Evolutionary conservation across 2,888 invertebrate genomes (phyloP).

Genomic region (Aphelenchoides bicaudatus): DNA sequence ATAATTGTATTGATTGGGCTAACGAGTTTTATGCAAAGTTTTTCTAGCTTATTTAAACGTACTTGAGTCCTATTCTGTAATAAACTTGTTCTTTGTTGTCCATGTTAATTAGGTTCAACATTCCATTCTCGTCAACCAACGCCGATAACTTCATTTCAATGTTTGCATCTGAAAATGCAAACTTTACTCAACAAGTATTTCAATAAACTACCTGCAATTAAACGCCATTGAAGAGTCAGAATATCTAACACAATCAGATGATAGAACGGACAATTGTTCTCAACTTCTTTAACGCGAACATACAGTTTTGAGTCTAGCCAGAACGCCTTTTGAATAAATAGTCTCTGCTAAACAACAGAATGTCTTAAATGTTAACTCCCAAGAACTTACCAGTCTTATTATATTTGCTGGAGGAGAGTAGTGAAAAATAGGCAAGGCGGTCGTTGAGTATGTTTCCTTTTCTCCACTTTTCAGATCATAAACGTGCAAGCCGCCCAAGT

Average conservation of each 20-base stretch:
- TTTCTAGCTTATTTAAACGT: no score
- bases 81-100: no score
- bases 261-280: neutral
- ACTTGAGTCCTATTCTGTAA: no score
- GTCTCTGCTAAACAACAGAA: neutral
- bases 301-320: neutral
- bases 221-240: neutral
- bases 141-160: neutral
- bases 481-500: neutral
- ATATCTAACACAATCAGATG: slow-evolving; percentile 6
- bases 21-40: no score
- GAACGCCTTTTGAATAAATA: neutral
- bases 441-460: neutral
- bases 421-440: slow-evolving; percentile 1
- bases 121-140: neutral
- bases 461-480: neutral
- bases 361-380: no score
- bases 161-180: neutral
- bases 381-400: neutral
- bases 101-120: neutral
- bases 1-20: no score
- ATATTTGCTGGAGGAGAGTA: neutral
- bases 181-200: no score
- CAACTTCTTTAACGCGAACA: neutral
- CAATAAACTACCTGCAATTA: no score